Evolutionary conservation across 2,113 vertebrate species (phyloP), one percentile per base, ranked within the genome.

Genomic region (Ailurus styani): DNA sequence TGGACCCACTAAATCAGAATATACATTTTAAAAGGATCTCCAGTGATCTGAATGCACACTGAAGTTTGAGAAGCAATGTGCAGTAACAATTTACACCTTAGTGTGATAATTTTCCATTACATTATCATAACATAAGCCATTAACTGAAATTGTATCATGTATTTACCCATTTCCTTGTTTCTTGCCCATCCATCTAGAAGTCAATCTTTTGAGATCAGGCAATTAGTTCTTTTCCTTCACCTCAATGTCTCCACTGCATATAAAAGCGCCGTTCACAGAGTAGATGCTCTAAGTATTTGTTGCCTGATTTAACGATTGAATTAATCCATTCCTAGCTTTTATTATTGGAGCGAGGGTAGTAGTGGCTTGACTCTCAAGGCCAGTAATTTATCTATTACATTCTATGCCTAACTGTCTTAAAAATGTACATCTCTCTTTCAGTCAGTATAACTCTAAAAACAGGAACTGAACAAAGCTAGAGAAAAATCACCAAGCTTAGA

Each of bases 401-500:
- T 34, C 14, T 81, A 40, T 83, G 54, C 29, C 60, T 95, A 20
- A 47, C n/a, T 37, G 9, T 93, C 23, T 77, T 60, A 66, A 90
- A 55, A 55, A 73, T 79, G 29, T 11, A 79, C 13, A 12, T 86
- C 34, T 90, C 54, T 31, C 79, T 34, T 86, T 90, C 10, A 85
- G 31, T 62, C 52, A 89, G 18, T 34, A 23, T 66, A 81, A 72
- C 45, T 55, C 25, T 73, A 52, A 92, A 93, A 45, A 12, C 27
- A 54, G 54, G 31, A 86, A 85, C 70, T 72, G 14, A 81, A 66
- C 34, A 75, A 90, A 81, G 3, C 23, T 52, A 54, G 60, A 87
- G 29, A 72, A 87, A 97, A 97, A 75, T 82, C 40, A 77, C 10
- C 29, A 40, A 87, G 72, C 10, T 89, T 79, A 73, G 87, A 90